Evolutionary conservation across 2,888 invertebrate species (phyloP).

Genomic region (Agrotis clavis): DNA sequence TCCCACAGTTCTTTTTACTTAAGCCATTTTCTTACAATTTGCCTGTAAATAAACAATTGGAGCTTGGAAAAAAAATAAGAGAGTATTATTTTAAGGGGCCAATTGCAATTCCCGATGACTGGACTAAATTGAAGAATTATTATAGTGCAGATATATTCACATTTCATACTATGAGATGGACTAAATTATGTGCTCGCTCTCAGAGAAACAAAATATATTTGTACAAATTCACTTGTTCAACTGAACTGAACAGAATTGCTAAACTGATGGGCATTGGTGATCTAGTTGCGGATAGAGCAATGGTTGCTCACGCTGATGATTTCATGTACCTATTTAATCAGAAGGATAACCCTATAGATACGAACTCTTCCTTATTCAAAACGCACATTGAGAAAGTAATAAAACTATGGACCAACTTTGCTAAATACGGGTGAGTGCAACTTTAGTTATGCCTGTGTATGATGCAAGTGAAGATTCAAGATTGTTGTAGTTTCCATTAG

Average conservation of each 20-base stretch:
- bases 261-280: not conserved
- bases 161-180: not conserved
- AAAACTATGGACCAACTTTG: not conserved
- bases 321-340: not conserved
- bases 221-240: not conserved
- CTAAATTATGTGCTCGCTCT: not conserved
- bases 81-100: not conserved
- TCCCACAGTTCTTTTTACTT: not conserved
- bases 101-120: not conserved
- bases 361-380: constrained; percentile 21
- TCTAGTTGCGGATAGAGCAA: not conserved
- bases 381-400: not conserved
- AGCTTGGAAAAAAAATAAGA: not conserved
- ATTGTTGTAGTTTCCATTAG: not conserved
- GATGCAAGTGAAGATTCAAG: not conserved
- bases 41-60: not conserved
- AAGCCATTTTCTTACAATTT: not conserved
- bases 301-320: not conserved
- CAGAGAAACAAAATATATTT: not conserved
- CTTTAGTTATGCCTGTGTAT: too few relatives aligned
- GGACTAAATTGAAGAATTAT: not conserved
- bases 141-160: not conserved
- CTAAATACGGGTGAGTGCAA: not conserved
- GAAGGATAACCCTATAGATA: not conserved
- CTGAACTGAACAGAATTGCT: not conserved